These are phyloP conservation scores for Heliconius cydno DNA, from an alignment of 2,888 invertebrate genomes.

Conservation along the genomic window DNA sequence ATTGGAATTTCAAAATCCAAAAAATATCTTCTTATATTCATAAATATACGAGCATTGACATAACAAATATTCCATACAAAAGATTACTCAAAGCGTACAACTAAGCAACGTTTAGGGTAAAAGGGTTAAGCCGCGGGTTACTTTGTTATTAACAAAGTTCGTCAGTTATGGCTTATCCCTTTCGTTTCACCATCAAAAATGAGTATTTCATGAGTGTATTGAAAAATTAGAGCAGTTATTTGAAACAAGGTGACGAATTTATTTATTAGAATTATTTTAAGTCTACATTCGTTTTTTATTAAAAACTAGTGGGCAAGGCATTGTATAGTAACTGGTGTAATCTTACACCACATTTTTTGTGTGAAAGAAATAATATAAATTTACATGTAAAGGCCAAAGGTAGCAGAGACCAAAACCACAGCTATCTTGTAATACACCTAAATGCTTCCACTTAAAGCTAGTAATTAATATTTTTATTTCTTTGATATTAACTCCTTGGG, in stretches of 20 bases:
- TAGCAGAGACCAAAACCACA: background rate
- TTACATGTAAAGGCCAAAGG: too few relatives aligned
- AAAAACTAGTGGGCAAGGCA: too few relatives aligned
- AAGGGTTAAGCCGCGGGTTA: slow-evolving; percentile 44
- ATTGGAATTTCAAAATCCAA: background rate
- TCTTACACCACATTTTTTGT: too few relatives aligned
- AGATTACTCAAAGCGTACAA: slow-evolving; percentile 30
- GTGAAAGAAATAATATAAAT: background rate
- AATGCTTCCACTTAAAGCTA: too few relatives aligned
- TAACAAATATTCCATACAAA: background rate
- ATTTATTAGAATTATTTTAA: background rate
- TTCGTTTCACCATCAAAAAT: slow-evolving; percentile 21
- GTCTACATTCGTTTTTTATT: too few relatives aligned
- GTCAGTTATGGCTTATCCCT: slow-evolving; percentile 32
- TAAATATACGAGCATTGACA: background rate
- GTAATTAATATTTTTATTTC: too few relatives aligned
- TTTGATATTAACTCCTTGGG: too few relatives aligned
- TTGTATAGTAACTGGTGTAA: too few relatives aligned
- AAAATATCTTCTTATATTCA: background rate
- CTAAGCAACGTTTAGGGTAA: slow-evolving; percentile 23
- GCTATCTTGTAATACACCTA: too few relatives aligned
- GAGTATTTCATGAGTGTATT: background rate
- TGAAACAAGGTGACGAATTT: background rate
- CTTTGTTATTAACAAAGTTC: slow-evolving; percentile 49
- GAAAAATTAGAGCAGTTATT: background rate